Evolutionary conservation across 2,797 vertebrate genomes (phyloP), one percentile per base, ranked within the genome.

Genomic region (Phoeniculus purpureus): DNA sequence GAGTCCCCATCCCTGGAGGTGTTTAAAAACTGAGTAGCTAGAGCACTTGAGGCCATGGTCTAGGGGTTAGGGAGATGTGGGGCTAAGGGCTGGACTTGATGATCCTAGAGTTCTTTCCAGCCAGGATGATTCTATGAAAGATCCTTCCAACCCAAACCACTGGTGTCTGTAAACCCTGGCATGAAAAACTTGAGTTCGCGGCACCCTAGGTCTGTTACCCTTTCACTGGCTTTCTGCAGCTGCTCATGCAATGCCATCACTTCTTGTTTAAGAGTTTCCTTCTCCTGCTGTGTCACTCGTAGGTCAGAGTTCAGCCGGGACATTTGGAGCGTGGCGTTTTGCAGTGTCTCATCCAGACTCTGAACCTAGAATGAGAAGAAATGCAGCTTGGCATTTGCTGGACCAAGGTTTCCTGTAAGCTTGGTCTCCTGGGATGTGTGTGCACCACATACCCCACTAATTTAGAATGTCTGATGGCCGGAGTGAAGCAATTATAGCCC

Each of bases 261-360:
- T 92, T 99, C 98, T 34, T 98, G 98, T 90, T 98, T 97, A 59
- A 99, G 97, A 10, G 97, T 92, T 11, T 99, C 99, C 85, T 97
- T 98, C 96, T 99, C 98, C 92, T 99, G 97, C 62, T 98, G 98
- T 1, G 96, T 86, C 62, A 96, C 95, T 32, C 74, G 96, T 23
- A 99, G 93, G 78, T 99, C 98, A 0, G 98, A 98, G 94, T 98
- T 98, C 3, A 99, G 97, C 25, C 59, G 96, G 58, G 98, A 64
- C 56, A 97, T 96, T 29, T 99, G 98, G 40, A 98, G 97, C 94
- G 94, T 98, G 81, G 97, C 91, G 12, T 94, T 97, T 89, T 98
- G 98, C 47, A 98, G 92, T 2, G 65, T 95, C 31, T 98, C 98
- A 22, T 98, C 98, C 15, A 96, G 89, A 27, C 93, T 94, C 96